A percentile compares a stretch with the other conserved stretches of the same genome.
Evolutionary conservation across 2,888 invertebrate species (phyloP).

Genomic region (Parelbella ahira): DNA sequence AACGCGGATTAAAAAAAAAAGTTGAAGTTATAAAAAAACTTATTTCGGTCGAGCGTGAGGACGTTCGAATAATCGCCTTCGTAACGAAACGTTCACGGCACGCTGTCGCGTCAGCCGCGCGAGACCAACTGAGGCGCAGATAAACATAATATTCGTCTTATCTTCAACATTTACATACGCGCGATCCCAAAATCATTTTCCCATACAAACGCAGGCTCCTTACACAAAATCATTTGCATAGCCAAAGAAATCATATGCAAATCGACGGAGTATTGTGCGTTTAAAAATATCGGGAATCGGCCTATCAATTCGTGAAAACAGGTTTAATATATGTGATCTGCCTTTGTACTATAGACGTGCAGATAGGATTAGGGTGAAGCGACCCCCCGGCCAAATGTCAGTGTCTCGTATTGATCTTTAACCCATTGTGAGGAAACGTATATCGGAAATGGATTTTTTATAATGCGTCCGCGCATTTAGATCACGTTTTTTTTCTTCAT

Average conservation of each 20-base stretch:
- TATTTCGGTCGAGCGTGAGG: constrained; percentile 19
- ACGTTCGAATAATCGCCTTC: constrained; percentile 35
- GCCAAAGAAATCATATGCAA: constrained; percentile 73
- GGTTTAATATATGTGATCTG: constrained; percentile 67
- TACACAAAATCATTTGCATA: constrained; percentile 66
- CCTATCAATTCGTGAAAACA: constrained; percentile 76
- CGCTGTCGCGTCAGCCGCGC: constrained; percentile 66
- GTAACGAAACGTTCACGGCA: constrained; percentile 36
- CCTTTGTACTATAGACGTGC: constrained; percentile 45
- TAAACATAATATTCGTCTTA: constrained; percentile 62
- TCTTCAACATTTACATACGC: constrained; percentile 69
- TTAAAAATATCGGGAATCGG: constrained; percentile 67
- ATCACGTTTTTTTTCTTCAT: constrained; percentile 10
- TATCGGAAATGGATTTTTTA: constrained; percentile 70
- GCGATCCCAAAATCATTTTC: constrained; percentile 48
- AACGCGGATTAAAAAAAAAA: not conserved
- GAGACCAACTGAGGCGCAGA: constrained; percentile 69
- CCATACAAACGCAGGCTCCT: constrained; percentile 60
- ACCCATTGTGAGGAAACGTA: constrained; percentile 48
- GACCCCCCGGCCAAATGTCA: constrained; percentile 64
- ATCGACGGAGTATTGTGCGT: constrained; percentile 56
- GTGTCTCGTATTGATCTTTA: constrained; percentile 64
- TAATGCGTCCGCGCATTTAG: constrained; percentile 50
- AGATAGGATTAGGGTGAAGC: constrained; percentile 72
- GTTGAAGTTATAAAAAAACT: not conserved